Percentiles rank a stretch among this genome's conserved stretches.
Conservation (phyloP, 1,140 invertebrate species). For the Drosophila persimilis region DNA sequence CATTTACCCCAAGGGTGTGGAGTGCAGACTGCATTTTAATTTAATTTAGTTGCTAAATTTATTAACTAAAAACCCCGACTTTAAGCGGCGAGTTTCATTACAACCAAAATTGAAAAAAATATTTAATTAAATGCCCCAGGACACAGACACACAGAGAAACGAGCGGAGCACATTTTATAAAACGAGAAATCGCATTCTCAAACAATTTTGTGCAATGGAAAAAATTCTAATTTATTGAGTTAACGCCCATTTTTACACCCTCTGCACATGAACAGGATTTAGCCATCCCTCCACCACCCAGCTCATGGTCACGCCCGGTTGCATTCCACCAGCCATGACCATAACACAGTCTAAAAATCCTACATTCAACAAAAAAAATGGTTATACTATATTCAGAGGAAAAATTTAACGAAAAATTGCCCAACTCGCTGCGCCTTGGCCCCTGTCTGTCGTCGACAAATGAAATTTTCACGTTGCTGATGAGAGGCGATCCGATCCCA, state of each 20-base stretch:
- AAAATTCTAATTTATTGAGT: constrained; percentile 77
- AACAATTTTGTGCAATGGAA: constrained; percentile 49
- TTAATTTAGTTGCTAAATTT: neutral
- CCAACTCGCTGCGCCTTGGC: constrained; percentile 26
- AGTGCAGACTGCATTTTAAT: neutral
- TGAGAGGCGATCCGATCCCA: constrained; percentile 22
- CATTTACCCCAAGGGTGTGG: too few species aligned
- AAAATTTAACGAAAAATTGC: constrained; percentile 56
- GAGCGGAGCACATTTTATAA: constrained; percentile 6
- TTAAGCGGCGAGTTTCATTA: constrained; percentile 23
- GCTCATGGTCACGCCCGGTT: constrained; percentile 14
- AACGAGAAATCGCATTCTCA: constrained; percentile 45
- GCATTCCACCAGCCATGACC: constrained; percentile 36
- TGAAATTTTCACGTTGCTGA: constrained; percentile 74
- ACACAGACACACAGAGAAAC: constrained; percentile 6
- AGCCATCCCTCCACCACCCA: neutral
- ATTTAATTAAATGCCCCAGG: constrained; percentile 50
- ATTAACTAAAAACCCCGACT: constrained; percentile 10
- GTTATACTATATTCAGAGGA: constrained; percentile 24
- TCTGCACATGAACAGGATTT: constrained; percentile 48
- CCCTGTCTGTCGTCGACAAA: constrained; percentile 51
- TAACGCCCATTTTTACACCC: constrained; percentile 70
- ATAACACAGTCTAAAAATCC: constrained; percentile 49
- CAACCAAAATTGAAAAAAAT: constrained; percentile 38
- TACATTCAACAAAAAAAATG: constrained; percentile 29